These are phyloP conservation scores for Aporophyla nigra DNA, from an alignment of 2,888 invertebrate species.

Conservation along the genomic window DNA sequence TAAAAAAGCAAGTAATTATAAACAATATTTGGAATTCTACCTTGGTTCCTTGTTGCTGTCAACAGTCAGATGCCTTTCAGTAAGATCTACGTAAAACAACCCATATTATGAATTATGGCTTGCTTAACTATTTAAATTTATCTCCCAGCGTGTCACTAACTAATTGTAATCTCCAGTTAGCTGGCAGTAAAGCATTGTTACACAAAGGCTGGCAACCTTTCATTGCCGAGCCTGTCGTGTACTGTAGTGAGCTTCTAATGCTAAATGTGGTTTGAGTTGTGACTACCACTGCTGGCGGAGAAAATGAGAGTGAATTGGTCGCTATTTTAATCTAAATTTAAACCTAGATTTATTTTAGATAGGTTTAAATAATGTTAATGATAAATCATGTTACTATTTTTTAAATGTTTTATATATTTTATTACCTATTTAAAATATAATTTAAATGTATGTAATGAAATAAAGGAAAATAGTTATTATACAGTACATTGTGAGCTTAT, in stretches of 20 bases:
- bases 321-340: constrained; percentile 22
- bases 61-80: not conserved
- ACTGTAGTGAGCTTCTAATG: constrained; percentile 17
- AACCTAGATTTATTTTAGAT: not conserved
- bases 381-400: too few relatives aligned
- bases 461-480: too few relatives aligned
- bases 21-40: not conserved
- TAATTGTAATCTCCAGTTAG: constrained; percentile 36
- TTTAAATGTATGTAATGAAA: too few relatives aligned
- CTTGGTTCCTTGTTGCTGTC: not conserved
- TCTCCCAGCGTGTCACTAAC: constrained; percentile 4
- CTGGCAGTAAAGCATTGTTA: constrained; percentile 33
- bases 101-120: not conserved
- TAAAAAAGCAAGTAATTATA: not conserved
- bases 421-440: too few relatives aligned
- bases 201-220: constrained; percentile 20
- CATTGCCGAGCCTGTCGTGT: constrained; percentile 28
- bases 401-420: too few relatives aligned
- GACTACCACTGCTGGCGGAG: constrained; percentile 12
- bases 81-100: not conserved
- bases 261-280: constrained; percentile 42
- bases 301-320: constrained; percentile 53
- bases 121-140: constrained; percentile 26
- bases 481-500: not conserved
- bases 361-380: not conserved